These are phyloP conservation scores for Gephyroberyx darwinii DNA, from an alignment of 2,797 vertebrate species.

Conservation along the genomic window DNA sequence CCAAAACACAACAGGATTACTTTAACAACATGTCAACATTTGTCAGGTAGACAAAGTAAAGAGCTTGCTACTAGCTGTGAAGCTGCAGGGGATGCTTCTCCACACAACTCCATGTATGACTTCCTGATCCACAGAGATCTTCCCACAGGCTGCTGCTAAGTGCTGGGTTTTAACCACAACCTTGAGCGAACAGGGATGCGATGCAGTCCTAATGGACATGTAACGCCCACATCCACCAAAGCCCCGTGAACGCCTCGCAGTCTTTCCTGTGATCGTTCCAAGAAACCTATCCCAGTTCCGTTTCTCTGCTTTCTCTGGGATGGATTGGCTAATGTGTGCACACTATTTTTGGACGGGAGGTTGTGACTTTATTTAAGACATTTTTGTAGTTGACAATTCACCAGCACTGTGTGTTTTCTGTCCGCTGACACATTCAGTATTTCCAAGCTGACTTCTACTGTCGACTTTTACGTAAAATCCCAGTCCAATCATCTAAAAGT, in stretches of 20 bases:
- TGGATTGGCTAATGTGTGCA: not conserved
- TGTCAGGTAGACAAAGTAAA: not conserved
- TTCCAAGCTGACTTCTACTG: too few species aligned
- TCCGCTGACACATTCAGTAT: too few species aligned
- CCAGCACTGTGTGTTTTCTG: too few species aligned
- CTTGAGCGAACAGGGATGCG: constrained; percentile 31
- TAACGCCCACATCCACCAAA: constrained; percentile 41
- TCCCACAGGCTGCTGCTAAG: constrained; percentile 51
- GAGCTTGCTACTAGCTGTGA: not conserved
- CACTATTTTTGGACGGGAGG: not conserved
- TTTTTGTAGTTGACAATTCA: not conserved
- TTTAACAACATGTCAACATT: too few species aligned
- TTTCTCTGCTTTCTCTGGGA: not conserved
- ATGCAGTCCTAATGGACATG: constrained; percentile 56
- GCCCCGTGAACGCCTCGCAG: constrained; percentile 16
- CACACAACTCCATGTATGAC: not conserved
- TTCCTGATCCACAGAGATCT: constrained; percentile 6
- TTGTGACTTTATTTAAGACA: not conserved
- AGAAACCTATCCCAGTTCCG: not conserved
- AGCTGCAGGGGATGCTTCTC: not conserved
- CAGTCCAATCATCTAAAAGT: too few species aligned
- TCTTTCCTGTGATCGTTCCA: constrained; percentile 51
- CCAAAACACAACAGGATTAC: too few species aligned
- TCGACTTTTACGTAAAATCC: too few species aligned
- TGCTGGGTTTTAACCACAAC: constrained; percentile 49